Conservation (phyloP, 2,888 invertebrate genomes). For the Sepiola atlantica region DNA sequence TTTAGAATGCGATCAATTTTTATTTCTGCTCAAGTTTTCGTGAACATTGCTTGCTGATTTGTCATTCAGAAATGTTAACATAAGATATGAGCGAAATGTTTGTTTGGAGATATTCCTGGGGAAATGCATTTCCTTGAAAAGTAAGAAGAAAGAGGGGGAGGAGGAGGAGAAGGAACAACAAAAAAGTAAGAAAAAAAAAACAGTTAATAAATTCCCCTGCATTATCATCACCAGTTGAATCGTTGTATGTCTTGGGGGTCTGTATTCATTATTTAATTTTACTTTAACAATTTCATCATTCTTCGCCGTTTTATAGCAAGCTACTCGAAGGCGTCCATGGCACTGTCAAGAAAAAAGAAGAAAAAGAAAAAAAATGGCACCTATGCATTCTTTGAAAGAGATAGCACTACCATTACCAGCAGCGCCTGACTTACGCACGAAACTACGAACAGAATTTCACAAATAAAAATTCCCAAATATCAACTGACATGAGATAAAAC, state of each 20-base stretch:
- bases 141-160: too few relatives aligned
- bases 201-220: background rate
- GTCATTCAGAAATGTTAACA: background rate
- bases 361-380: too few relatives aligned
- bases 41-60: background rate
- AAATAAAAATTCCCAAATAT: background rate
- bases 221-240: background rate
- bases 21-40: background rate
- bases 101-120: slow-evolving; percentile 1
- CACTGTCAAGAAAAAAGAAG: background rate
- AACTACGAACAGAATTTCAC: background rate
- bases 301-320: background rate
- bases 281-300: slow-evolving; percentile 14
- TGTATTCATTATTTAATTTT: background rate
- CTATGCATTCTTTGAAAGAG: background rate
- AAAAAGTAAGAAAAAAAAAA: background rate
- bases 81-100: background rate
- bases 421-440: background rate
- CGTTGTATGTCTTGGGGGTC: background rate
- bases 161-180: too few relatives aligned
- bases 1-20: slow-evolving; percentile 19
- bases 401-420: background rate
- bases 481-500: background rate
- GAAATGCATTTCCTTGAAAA: background rate
- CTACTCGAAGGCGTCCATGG: background rate